phyloP scores from a whole-genome alignment of 2,113 vertebrate species.

The Nestor notabilis region DNA sequence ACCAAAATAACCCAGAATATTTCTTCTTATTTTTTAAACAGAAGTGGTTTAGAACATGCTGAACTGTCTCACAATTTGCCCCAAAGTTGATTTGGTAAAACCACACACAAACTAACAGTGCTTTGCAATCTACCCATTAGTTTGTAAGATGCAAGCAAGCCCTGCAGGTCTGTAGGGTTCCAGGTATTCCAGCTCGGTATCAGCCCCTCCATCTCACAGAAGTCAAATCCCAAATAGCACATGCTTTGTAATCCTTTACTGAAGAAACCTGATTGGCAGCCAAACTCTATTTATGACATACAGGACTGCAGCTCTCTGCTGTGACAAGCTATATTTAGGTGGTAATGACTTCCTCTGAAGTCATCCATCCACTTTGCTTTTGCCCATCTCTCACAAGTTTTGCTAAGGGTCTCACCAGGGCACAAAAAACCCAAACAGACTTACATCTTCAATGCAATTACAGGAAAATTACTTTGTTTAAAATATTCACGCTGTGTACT shows the following conservation, averaged over 20 bases:
- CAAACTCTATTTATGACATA: constrained; percentile 3
- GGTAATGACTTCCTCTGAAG: not conserved
- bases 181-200: not conserved
- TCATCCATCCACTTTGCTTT: not conserved
- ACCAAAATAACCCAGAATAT: constrained; percentile 12
- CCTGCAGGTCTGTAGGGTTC: not conserved
- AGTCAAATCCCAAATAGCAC: not conserved
- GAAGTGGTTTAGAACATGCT: not conserved
- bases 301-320: not conserved
- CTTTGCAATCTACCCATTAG: not conserved
- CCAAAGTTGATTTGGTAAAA: not conserved
- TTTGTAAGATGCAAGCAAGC: not conserved
- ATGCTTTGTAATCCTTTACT: not conserved
- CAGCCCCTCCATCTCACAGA: not conserved
- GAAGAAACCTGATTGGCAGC: constrained; percentile 1
- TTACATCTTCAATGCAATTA: not conserved
- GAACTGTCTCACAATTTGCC: not conserved
- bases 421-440: not conserved
- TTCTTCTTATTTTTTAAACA: not conserved
- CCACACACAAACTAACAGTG: not conserved
- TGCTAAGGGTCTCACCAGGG: not conserved
- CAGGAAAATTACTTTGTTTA: not conserved
- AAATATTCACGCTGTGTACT: not conserved
- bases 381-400: not conserved
- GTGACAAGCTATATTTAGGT: not conserved